A percentile compares a stretch with the other conserved stretches of the same genome.
Conservation (phyloP, 1,140 invertebrate species). For the Teleogryllus occipitalis region DNA sequence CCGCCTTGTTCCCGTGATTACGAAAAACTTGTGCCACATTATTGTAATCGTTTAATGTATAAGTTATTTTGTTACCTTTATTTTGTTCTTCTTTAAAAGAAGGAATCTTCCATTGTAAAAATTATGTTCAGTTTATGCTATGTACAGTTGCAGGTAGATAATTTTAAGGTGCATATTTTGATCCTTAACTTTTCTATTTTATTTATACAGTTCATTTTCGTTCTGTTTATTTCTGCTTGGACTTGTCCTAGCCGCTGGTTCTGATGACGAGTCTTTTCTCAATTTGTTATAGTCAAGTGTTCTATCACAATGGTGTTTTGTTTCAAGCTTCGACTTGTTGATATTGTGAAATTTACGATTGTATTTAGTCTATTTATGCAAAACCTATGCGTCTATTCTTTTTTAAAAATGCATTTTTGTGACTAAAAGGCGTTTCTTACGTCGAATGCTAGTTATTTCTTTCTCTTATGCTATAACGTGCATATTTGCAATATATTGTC, state of each 20-base stretch:
- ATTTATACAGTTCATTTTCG: constrained; percentile 11
- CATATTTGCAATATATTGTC: neutral
- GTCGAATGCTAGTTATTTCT: neutral
- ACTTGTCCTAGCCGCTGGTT: neutral
- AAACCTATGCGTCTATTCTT: neutral
- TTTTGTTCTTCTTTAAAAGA: constrained; percentile 12
- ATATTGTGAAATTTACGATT: neutral
- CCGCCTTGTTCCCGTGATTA: neutral
- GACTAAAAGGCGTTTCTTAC: neutral
- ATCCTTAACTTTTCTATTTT: constrained; percentile 7
- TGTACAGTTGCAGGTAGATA: constrained; percentile 9
- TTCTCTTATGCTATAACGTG: neutral
- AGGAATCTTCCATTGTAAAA: constrained; percentile 13
- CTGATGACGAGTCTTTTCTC: neutral
- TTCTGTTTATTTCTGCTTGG: neutral
- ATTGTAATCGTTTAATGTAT: constrained; percentile 15
- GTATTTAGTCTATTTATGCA: neutral
- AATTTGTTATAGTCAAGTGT: neutral
- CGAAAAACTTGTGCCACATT: constrained; percentile 13
- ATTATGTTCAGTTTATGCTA: constrained; percentile 8
- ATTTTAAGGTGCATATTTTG: constrained; percentile 13
- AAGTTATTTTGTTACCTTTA: constrained; percentile 20
- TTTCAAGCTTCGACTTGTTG: neutral
- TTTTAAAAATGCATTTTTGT: neutral
- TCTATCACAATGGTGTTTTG: neutral